phyloP scores from a whole-genome alignment of 2,888 invertebrate genomes.

The Rosalia funebris region DNA sequence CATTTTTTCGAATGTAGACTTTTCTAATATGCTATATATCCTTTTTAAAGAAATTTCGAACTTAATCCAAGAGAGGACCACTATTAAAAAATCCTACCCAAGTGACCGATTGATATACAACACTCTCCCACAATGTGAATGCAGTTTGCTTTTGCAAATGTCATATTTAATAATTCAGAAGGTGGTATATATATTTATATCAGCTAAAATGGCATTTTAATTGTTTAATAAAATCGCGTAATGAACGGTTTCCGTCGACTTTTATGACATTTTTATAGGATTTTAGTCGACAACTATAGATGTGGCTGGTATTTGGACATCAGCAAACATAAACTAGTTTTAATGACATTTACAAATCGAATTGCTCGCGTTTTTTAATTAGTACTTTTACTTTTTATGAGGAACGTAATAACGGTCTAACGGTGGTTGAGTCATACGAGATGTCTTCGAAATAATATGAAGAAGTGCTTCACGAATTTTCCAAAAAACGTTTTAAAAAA shows the following conservation, averaged over 20 bases:
- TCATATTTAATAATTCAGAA: background rate
- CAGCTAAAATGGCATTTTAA: background rate
- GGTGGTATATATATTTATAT: background rate
- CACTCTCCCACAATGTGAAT: background rate
- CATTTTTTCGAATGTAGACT: too few species aligned
- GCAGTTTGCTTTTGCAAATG: background rate
- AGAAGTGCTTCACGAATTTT: too few species aligned
- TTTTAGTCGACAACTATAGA: too few species aligned
- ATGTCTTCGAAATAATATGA: too few species aligned
- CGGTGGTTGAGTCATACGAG: background rate
- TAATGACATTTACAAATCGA: slow-evolving; percentile 6
- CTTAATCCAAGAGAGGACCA: too few species aligned
- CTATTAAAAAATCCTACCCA: too few species aligned
- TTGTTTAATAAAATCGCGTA: background rate
- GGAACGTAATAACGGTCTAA: background rate
- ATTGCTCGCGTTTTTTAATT: background rate
- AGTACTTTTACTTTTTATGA: background rate
- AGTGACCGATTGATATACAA: too few species aligned
- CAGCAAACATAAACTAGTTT: background rate
- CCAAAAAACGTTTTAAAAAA: too few species aligned
- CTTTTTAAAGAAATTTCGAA: too few species aligned
- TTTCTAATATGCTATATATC: too few species aligned
- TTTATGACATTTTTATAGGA: background rate
- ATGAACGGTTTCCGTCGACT: background rate
- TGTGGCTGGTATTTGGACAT: slow-evolving; percentile 1